Base-by-base conservation (phyloP, 1,140 invertebrate species). In the Monomorium pharaonis region DNA sequence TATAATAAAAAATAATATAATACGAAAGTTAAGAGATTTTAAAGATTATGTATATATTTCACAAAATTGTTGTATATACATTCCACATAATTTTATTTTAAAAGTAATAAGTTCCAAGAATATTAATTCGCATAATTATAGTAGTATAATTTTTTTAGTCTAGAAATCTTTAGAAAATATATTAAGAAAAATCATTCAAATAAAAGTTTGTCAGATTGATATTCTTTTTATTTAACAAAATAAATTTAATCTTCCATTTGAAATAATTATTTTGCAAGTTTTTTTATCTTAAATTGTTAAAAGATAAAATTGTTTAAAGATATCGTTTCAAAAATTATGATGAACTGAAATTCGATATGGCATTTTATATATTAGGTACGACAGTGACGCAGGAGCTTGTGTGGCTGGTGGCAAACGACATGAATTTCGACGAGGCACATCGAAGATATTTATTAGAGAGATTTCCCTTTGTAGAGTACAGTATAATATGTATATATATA, bases 371-470 rank as follows among this genome's bases (percentile, higher is more conserved):
- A 51, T 56, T 62, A 97, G 97, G 97, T 60, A 98, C 97, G 2
- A 98, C 97, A 2, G 97, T 97, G 97, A 97, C 97, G 0, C 97
- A 98, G 92, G 98, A 98, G 94, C 95, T 98, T 90, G 96, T 98
- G 3, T 98, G 97, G 97, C 94, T 98, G 77, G 93, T 98, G 33
- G 95, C 95, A 14, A 97, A 98, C 90, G 94, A 97, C 90, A 95
- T 98, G 63, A 96, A 98, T 93, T 97, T 96, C 87, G 94, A 96
- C 62, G 95, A 94, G 72, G 97, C 97, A 0, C 95, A 96, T 85
- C 94, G 95, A 9, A 94, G 94, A 60, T 95, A 94, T 3, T 93
- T 98, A 1, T 94, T 94, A 0, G 94, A 96, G 58, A 95, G 97
- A 93, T 97, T 97, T 93, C 97, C 97, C 14, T 98, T 97, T 94